Base-by-base conservation (phyloP, 2,888 invertebrate species). In the Lamellibrachia columna region DNA sequence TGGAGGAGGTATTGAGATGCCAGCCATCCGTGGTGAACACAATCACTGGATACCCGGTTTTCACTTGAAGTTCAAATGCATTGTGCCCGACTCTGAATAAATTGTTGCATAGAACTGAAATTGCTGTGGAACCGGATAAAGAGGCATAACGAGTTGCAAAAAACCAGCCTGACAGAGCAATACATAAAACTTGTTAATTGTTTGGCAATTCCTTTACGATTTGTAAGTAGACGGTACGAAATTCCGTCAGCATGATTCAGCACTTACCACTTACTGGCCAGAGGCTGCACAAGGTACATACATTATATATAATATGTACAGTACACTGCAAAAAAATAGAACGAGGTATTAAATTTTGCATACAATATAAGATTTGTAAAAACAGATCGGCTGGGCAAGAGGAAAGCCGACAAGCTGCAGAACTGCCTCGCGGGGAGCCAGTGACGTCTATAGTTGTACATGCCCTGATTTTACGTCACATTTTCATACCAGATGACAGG, bases 311-410 rank as follows among this genome's bases (percentile, higher is more conserved):
- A 40, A 40, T 75, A 75, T 75, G 75, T 75, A 75, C 75, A 75
- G 75, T 75, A 75, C 75, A 75, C 75, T 75, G 75, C 75, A 75
- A 75, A 75, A 40, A 75, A 75, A 75, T 75, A 75, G 22, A 75
- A 75, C 75, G 75, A 75, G 75, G 75, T 75, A 75, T 75, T 75
- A 75, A 75, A 75, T 75, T 75, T 75, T 75, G 75, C 75, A 75
- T 75, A 40, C 40, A 40, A 40, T 40, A 40, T 40, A 75, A 2
- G 75, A n/a, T 75, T 75, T 75, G 22, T 75, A 75, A 75, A 75
- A 75, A 22, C 75, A n/a, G 75, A 75, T 75, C 75, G 75, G 75
- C 75, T 75, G 75, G 75, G 15, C 75, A 15, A 15, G 75, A n/a
- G 22, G 22, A 75, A 75, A 75, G 75, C 75, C 75, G 0, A 15